These are phyloP conservation scores for Colistium nudipinnis DNA, from an alignment of 2,113 vertebrate species.

Conservation along the genomic window DNA sequence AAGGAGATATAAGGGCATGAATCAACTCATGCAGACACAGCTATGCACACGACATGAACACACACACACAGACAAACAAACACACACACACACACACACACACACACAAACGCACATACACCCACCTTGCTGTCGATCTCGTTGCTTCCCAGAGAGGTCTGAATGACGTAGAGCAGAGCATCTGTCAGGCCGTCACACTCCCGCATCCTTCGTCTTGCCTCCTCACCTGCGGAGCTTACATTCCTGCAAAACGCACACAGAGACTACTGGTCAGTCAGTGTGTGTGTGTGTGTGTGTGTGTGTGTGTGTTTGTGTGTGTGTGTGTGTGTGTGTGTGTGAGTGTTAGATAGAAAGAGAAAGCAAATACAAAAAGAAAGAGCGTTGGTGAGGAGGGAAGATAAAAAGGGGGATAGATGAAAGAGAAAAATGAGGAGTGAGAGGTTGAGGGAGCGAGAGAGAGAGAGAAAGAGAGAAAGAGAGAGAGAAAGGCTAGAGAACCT, in stretches of 20 bases:
- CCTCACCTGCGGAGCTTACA: conserved; percentile 97
- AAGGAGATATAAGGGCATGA: background rate
- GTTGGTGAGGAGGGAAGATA: conserved; percentile 29
- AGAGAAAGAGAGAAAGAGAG: conserved; percentile 16
- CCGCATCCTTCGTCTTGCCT: conserved; percentile 96
- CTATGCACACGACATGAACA: background rate
- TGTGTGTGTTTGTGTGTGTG: conserved; percentile 7
- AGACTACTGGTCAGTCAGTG: background rate
- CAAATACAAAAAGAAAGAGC: conserved; percentile 26
- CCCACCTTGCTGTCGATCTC: conserved; percentile 99
- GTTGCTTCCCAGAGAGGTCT: conserved; percentile 95
- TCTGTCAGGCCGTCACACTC: conserved; percentile 98
- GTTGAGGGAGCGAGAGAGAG: background rate
- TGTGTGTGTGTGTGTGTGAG: background rate
- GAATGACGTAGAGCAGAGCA: conserved; percentile 96
- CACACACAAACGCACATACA: conserved; percentile 56
- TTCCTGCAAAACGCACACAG: conserved; percentile 85
- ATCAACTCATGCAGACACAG: background rate
- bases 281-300: background rate
- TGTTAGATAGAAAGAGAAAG: conserved; percentile 27
- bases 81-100: background rate
- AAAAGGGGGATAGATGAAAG: conserved; percentile 41
- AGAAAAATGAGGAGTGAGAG: conserved; percentile 6
- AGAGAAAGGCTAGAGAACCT: conserved; percentile 31
- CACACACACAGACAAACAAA: background rate